Evolutionary conservation across 2,797 vertebrate genomes (phyloP).

Genomic region (Morelia viridis): DNA sequence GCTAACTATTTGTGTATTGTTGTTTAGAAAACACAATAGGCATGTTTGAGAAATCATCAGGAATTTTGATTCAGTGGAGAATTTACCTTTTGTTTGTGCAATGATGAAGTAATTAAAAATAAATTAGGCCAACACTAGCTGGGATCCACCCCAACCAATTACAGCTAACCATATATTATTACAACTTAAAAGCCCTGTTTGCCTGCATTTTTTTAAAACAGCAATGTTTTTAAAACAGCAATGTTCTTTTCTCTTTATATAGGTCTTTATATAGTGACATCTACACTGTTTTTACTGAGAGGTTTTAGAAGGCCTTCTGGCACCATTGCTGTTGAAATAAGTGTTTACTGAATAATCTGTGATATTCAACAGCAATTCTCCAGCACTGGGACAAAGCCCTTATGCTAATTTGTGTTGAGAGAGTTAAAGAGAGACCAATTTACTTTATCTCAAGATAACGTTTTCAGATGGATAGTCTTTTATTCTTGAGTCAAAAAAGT

Average conservation of each 20-base stretch:
- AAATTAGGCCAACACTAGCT: neutral
- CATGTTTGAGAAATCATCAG: neutral
- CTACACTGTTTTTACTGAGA: neutral
- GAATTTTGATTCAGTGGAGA: neutral
- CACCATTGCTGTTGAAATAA: neutral
- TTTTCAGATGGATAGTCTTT: neutral
- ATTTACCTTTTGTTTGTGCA: neutral
- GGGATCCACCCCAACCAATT: neutral
- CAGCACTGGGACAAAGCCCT: neutral
- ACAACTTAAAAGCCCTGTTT: neutral
- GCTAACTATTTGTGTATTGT: neutral
- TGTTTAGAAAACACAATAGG: neutral
- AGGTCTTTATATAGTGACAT: neutral
- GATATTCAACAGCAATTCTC: neutral
- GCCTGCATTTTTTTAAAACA: neutral
- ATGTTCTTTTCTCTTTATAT: neutral
- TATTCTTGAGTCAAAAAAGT: conserved; percentile 4
- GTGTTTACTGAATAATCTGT: neutral
- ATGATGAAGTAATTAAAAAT: neutral
- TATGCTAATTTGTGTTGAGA: neutral
- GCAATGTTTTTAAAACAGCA: neutral
- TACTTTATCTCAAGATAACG: neutral
- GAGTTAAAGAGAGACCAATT: neutral
- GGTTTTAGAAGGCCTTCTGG: neutral
- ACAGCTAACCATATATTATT: neutral